Evolutionary conservation across 1,140 invertebrate species (phyloP), one percentile per base, ranked within the genome.

Genomic region (Brachionus calyciflorus): DNA sequence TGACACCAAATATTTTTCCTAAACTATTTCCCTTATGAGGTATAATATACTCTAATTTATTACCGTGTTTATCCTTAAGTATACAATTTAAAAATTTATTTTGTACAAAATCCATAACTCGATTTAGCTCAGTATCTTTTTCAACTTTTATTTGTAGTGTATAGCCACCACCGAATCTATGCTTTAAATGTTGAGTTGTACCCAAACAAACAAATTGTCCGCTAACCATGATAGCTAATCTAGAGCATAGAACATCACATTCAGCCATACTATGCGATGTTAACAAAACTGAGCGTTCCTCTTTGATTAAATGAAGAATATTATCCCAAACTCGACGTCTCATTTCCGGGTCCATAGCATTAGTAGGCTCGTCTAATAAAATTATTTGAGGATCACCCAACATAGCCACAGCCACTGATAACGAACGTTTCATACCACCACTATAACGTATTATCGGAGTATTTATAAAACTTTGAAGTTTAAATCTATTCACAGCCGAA

Each of bases 281-380:
- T 0, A 84, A 65, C 0, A 83, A 41, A 40, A 84, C 79, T 19
- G 79, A 77, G 17, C 77, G 49, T 24, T 78, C 76, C n/a, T 79
- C 77, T 44, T 78, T 77, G 17, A 78, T 51, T 17, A 80, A 76
- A 48, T 77, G 40, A 24, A 77, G 53, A 53, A 87, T 81, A 77
- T 80, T 81, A 19, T 84, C 82, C 85, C 85, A 87, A 3, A 85
- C 82, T 17, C 83, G 77, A 24, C 85, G 78, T 60, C 84, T 80
- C 12, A 84, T 83, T 9, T 77, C 81, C 7, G 85, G 85, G 79
- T 87, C 86, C 84, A 87, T 85, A 0, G 85, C 86, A 30, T 83
- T 84, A n/a, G 86, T 86, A n/a, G 86, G 85, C 78, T 87, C 86
- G 81, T 87, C 86, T 78, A 87, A 77, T 6, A 86, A 80, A 9